phyloP scores from a whole-genome alignment of 2,113 vertebrate species.

The Epinephelus moara region DNA sequence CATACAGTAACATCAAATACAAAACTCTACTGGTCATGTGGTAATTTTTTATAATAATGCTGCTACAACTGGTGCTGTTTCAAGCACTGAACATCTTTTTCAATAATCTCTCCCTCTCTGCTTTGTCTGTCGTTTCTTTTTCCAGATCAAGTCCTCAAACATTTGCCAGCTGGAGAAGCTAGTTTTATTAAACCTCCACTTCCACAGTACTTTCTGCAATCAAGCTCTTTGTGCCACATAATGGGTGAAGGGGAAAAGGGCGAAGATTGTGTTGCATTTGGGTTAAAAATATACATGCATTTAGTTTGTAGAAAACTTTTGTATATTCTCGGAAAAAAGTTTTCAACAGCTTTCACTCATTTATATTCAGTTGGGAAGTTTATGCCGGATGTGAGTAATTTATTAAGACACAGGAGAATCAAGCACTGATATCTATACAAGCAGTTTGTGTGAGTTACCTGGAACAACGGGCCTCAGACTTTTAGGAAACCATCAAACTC shows the following conservation, averaged over 20 bases:
- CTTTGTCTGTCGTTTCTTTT: conserved; percentile 59
- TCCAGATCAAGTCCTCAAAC: conserved; percentile 80
- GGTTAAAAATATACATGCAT: conserved; percentile 20
- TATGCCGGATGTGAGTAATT: background rate
- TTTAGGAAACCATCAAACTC: background rate
- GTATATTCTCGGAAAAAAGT: background rate
- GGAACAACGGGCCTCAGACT: background rate
- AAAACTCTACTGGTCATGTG: background rate
- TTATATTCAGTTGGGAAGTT: background rate
- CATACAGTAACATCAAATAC: background rate
- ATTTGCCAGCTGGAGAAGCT: conserved; percentile 85
- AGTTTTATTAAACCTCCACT: conserved; percentile 58
- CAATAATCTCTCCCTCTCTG: conserved; percentile 35
- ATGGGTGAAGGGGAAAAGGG: background rate
- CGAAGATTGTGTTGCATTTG: background rate
- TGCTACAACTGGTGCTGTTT: background rate
- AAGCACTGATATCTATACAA: background rate
- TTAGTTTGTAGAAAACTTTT: conserved; percentile 10
- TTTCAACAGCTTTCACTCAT: background rate
- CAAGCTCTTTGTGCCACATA: conserved; percentile 44
- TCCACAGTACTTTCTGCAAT: conserved; percentile 55
- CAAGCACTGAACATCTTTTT: conserved; percentile 27
- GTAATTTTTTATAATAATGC: background rate
- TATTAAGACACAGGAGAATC: background rate
- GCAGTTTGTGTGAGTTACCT: background rate